phyloP scores from a whole-genome alignment of 2,113 vertebrate genomes.

The Apaloderma vittatum region DNA sequence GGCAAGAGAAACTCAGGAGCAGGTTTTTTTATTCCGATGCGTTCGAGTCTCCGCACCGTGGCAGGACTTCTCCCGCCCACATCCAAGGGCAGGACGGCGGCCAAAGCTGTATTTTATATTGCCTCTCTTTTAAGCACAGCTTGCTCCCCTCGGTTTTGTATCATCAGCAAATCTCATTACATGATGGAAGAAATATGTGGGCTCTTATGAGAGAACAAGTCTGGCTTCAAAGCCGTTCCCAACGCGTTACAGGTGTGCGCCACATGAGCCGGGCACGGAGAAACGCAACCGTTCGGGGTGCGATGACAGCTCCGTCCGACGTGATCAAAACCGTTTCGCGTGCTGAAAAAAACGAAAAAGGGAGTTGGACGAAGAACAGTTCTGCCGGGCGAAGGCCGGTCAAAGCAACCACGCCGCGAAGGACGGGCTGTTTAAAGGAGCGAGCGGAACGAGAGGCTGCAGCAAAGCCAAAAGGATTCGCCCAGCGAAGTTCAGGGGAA shows the following conservation, averaged over 20 bases:
- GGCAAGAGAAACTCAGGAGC: too few relatives aligned
- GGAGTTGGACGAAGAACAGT: not conserved
- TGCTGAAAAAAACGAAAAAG: not conserved
- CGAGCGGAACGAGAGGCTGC: too few relatives aligned
- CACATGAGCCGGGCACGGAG: not conserved
- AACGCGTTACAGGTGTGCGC: not conserved
- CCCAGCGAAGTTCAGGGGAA: not conserved
- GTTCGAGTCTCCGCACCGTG: not conserved
- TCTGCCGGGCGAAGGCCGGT: not conserved
- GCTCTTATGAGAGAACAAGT: not conserved
- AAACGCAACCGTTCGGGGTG: not conserved
- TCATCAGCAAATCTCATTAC: constrained; percentile 39
- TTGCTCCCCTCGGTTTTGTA: not conserved
- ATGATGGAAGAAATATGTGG: not conserved
- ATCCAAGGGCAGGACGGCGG: not conserved
- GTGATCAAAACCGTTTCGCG: not conserved
- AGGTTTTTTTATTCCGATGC: not conserved
- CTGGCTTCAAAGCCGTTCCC: not conserved
- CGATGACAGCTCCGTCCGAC: not conserved
- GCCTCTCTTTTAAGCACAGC: not conserved
- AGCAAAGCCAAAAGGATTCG: not conserved
- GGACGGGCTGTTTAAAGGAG: not conserved
- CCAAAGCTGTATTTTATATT: not conserved
- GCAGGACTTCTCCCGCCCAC: not conserved
- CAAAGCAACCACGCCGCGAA: not conserved